Evolutionary conservation across 2,797 vertebrate genomes (phyloP), one percentile per base, ranked within the genome.

Genomic region (Falco peregrinus): DNA sequence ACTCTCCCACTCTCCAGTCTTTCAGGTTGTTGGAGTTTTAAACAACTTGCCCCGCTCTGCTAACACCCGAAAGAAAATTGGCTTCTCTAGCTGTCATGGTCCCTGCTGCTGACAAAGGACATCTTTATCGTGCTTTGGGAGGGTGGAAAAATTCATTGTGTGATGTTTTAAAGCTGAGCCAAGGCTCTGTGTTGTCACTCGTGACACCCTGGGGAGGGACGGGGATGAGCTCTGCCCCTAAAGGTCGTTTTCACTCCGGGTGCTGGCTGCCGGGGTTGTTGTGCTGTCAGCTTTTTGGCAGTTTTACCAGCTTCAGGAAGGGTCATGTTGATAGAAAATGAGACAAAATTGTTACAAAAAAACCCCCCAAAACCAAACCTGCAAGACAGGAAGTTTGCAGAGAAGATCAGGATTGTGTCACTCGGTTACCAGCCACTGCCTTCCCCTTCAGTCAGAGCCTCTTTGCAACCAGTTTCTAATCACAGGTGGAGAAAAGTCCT

Each of bases 1-100:
- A 24, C 5, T 3, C 3, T 43, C 25, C 54, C 65, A 3, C 76
- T 13, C 7, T 22, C 37, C 11, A 0, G 33, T 29, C 25, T 47
- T 33, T 28, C 45, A 57, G 15, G 48, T 43, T 37, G 31, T 11
- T 37, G 25, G 73, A 48, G 19, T 11, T 59, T 50, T 77, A 18
- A 48, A 24, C 10, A 16, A 3, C 11, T 77, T n/a, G 26, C 19
- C 76, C 25, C 1, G 13, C 71, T 43, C 24, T 16, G 61, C 3
- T 16, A 92, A 33, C 3, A 22, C 14, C 26, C 1, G 9, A 7
- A 43, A 25, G 33, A 28, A 81, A 76, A 80, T 43, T 20, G 48
- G 63, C 15, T 3, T 83, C 69, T 81, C 54, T 3, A 9, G 65
- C 68, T 87, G 87, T 88, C 74, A 16, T 74, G 9, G 2, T 39